These are phyloP conservation scores for Anodontia alba DNA, from an alignment of 2,888 invertebrate genomes.

Conservation along the genomic window DNA sequence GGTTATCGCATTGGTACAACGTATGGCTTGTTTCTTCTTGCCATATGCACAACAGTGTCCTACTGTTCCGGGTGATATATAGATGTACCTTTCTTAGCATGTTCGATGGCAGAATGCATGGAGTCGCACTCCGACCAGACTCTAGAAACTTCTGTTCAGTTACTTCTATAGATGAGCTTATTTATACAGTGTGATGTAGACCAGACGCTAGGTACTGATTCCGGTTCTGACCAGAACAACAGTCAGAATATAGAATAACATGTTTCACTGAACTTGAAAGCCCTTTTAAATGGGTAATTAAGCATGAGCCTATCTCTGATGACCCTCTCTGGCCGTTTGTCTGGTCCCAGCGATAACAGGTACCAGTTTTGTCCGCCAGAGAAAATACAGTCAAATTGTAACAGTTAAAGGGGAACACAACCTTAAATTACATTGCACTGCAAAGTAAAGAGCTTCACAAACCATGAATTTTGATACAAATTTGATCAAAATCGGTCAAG, in stretches of 20 bases:
- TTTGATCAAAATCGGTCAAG: no score
- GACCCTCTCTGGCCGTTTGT: conserved; percentile 40
- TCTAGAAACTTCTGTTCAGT: conserved; percentile 49
- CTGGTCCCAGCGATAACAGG: conserved; percentile 40
- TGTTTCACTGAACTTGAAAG: conserved; percentile 28
- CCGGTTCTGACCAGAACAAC: conserved; percentile 42
- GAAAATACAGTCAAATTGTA: conserved; percentile 52
- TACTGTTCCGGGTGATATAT: conserved; percentile 25
- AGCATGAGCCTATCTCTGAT: conserved; percentile 43
- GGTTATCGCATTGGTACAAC: no score
- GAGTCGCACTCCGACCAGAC: conserved; percentile 43
- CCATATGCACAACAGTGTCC: conserved; percentile 34
- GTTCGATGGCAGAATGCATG: conserved; percentile 40
- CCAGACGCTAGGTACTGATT: conserved; percentile 42
- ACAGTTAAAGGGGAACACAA: no score
- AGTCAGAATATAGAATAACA: conserved; percentile 42
- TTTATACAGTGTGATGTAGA: conserved; percentile 23
- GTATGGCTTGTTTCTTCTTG: conserved; percentile 33
- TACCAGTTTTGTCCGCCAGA: conserved; percentile 20
- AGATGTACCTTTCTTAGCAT: conserved; percentile 34
- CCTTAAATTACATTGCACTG: no score
- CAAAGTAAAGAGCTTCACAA: no score
- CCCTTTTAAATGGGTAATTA: conserved; percentile 21
- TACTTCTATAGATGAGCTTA: conserved; percentile 18
- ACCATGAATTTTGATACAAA: no score